Percentiles rank a stretch among this genome's conserved stretches.
These are phyloP conservation scores for Trematocara stigmaticum DNA, from an alignment of 2,113 vertebrate genomes.

Conservation along the genomic window DNA sequence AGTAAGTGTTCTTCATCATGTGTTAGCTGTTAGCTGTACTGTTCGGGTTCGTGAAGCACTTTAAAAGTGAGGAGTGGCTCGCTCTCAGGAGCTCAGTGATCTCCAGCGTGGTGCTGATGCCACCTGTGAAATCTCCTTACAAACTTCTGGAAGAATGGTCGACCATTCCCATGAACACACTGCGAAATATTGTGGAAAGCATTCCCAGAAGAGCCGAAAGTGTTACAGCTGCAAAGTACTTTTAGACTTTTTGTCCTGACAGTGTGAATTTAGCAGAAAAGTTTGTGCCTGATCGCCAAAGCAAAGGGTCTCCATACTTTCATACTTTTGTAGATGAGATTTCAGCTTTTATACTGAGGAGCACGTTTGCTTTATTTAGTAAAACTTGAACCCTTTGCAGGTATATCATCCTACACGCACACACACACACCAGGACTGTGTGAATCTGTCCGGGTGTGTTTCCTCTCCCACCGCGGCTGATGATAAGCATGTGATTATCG, in stretches of 20 bases:
- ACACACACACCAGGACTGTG: not conserved
- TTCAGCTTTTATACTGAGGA: not conserved
- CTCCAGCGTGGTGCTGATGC: not conserved
- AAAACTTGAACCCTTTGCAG: not conserved
- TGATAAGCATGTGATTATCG: constrained; percentile 25
- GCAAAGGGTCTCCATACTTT: not conserved
- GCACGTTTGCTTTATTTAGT: not conserved
- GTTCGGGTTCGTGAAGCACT: not conserved
- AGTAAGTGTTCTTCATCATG: not conserved
- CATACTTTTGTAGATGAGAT: not conserved
- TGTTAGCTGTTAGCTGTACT: not conserved
- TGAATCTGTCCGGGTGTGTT: not conserved
- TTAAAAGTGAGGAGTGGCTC: not conserved
- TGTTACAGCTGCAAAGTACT: not conserved
- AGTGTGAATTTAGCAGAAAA: not conserved
- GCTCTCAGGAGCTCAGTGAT: not conserved
- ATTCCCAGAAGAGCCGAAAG: not conserved
- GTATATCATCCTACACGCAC: not conserved
- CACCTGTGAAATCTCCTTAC: not conserved
- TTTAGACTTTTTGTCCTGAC: not conserved
- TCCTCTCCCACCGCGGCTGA: not conserved
- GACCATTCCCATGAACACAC: not conserved
- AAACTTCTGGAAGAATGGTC: not conserved
- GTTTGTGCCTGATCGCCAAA: not conserved
- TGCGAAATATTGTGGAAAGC: not conserved